Conservation (phyloP, 1,140 invertebrate genomes). For the Cyclargus thomasi region DNA sequence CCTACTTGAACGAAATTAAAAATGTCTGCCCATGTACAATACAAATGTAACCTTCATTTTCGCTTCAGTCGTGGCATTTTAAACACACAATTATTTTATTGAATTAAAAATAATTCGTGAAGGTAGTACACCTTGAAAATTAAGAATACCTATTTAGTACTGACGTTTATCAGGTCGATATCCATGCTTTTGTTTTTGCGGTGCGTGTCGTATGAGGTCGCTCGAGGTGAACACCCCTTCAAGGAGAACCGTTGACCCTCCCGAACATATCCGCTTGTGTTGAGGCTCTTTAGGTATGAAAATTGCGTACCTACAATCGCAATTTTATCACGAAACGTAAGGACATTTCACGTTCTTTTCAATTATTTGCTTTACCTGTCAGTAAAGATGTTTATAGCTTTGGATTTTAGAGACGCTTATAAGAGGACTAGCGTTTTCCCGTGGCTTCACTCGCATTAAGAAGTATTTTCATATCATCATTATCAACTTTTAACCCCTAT, state of each 20-base stretch:
- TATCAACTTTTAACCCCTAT: too few relatives aligned
- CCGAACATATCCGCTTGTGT: constrained; percentile 50
- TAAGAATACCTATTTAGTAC: not conserved
- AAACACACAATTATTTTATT: not conserved
- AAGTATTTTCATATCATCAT: too few relatives aligned
- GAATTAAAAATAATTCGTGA: not conserved
- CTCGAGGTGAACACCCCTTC: constrained; percentile 66
- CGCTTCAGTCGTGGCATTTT: not conserved
- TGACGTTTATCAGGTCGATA: constrained; percentile 19
- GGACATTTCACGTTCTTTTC: constrained; percentile 15
- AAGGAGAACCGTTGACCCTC: constrained; percentile 67
- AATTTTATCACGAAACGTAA: constrained; percentile 17
- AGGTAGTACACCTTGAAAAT: constrained; percentile 9
- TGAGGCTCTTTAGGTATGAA: constrained; percentile 37
- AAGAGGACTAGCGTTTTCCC: too few relatives aligned
- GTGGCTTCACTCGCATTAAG: too few relatives aligned
- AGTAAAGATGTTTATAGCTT: not conserved
- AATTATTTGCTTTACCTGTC: not conserved
- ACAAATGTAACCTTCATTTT: not conserved
- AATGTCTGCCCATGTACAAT: not conserved
- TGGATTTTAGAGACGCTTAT: not conserved
- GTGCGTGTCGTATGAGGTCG: constrained; percentile 51
- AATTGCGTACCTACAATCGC: constrained; percentile 25
- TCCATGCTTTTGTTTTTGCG: constrained; percentile 41
- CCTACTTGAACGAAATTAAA: not conserved